A percentile compares a stretch with the other conserved stretches of the same genome.
Conservation (phyloP, 2,797 vertebrate species). For the Smutsia temminckii region DNA sequence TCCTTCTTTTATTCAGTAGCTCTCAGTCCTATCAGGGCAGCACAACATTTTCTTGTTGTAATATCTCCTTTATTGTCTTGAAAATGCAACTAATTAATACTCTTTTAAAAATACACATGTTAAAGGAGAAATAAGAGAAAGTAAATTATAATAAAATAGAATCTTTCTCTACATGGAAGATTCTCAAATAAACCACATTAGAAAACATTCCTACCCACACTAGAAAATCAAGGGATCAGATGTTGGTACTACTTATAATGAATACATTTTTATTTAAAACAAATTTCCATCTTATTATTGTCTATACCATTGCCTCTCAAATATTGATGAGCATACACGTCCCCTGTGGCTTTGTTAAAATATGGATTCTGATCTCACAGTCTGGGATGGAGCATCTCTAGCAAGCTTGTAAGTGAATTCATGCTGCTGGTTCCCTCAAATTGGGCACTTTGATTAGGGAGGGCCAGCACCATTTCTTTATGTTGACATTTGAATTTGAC, state of each 20-base stretch:
- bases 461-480: neutral
- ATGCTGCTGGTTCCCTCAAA: neutral
- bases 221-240: neutral
- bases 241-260: neutral
- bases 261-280: neutral
- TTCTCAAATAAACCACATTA: neutral
- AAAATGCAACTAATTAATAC: constrained; percentile 1
- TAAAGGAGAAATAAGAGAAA: constrained; percentile 21
- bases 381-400: neutral
- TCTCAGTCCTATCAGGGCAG: neutral
- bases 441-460: neutral
- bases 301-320: neutral
- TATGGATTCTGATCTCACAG: neutral
- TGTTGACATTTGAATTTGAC: neutral
- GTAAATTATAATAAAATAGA: neutral
- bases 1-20: neutral
- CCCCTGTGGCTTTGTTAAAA: neutral
- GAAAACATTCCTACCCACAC: neutral
- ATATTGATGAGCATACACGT: neutral
- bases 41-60: neutral
- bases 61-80: neutral
- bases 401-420: neutral
- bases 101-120: neutral
- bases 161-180: neutral
- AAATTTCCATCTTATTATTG: neutral